Evolutionary conservation across 2,113 vertebrate genomes (phyloP), one percentile per base, ranked within the genome.

Genomic region (Ranitomeya imitator): DNA sequence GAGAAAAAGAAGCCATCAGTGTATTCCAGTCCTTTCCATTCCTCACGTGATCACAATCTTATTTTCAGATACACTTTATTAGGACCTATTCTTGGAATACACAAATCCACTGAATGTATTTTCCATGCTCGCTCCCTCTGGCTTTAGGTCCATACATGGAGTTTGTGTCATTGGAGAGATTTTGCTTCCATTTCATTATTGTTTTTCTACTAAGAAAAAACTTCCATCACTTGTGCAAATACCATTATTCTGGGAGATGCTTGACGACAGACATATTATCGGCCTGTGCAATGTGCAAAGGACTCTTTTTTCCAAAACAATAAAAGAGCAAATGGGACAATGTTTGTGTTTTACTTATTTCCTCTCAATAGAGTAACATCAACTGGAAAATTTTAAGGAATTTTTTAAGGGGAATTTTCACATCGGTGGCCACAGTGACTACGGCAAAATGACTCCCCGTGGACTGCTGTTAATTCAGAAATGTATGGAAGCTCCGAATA

Each of bases 1-100:
- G 60, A 85, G 6, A 37, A 80, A 91, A 77, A 60, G 6, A 85
- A 84, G 57, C 26, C 60, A 14, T 67, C 19, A 16, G 4, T 23
- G 31, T 45, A 51, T 52, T 14, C 60, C 37, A 74, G 87, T 85
- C 88, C 78, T 18, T 84, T 45, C 89, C 83, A 90, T 90, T 37
- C 81, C 85, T 85, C 78, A 74, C 31, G 57, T 18, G 21, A 60
- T 31, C 79, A 12, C 61, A n/a, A 83, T 83, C 31, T 51, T 83
- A 65, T 83, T 83, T n/a, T 21, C 59, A 83, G 80, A 65, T 51
- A 11, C 1, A 1, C 4, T 63, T 82, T 51, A 19, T 63, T 65
- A 60, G 31, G 26, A 83, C 31, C 59, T 85, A 76, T 86, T 87
- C 84, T 91, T 88, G 0, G 89, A 90, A 91, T 91, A 92, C 89